Conservation (phyloP, 2,888 invertebrate species). For the Pristionchus exspectatus region DNA sequence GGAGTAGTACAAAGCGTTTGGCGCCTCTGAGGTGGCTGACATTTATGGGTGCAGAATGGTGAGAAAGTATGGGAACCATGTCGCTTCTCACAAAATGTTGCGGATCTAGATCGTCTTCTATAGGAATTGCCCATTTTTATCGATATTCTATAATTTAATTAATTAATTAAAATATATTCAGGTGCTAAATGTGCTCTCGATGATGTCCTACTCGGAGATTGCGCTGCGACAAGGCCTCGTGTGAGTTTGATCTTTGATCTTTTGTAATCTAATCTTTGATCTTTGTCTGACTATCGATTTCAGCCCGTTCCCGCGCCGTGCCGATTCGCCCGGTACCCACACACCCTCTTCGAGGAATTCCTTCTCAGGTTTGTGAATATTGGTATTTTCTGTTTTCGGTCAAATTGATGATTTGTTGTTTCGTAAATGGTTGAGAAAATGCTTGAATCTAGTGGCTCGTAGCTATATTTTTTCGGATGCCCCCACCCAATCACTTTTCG, state of each 20-base stretch:
- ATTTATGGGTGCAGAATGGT: background rate
- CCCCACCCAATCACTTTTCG: no score
- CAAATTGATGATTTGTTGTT: background rate
- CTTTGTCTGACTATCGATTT: background rate
- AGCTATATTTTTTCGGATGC: no score
- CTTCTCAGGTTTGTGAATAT: conserved; percentile 2
- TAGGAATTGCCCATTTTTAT: background rate
- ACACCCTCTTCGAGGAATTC: conserved; percentile 9
- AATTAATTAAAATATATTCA: background rate
- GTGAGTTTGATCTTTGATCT: conserved; percentile 58
- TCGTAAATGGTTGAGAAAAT: background rate
- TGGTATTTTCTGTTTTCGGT: background rate
- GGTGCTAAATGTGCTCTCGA: conserved; percentile 63
- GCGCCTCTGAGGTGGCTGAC: background rate
- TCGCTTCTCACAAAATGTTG: background rate
- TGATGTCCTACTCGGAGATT: conserved; percentile 62
- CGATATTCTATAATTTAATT: background rate
- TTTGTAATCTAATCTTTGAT: background rate
- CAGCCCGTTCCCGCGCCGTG: conserved; percentile 52
- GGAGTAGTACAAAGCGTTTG: background rate
- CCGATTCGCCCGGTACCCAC: conserved; percentile 34
- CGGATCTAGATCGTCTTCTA: background rate
- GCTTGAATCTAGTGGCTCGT: background rate
- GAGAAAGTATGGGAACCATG: background rate
- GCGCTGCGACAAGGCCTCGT: conserved; percentile 58